These are phyloP conservation scores for Arothron firmamentum DNA, from an alignment of 2,113 vertebrate species.

Conservation along the genomic window DNA sequence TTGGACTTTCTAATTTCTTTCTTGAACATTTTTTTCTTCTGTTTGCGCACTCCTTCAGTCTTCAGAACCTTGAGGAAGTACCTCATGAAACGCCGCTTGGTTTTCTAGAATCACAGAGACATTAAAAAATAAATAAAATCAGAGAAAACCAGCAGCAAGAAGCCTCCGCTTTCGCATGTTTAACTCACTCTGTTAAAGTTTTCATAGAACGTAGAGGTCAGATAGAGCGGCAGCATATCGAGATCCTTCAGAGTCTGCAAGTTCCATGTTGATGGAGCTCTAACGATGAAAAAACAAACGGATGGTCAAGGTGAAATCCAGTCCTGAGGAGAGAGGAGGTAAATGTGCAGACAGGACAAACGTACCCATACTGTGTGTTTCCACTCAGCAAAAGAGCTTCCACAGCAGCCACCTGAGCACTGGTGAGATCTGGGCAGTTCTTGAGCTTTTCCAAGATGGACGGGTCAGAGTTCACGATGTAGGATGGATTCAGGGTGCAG, in stretches of 20 bases:
- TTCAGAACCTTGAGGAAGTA: conserved; percentile 32
- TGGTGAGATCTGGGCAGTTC: conserved; percentile 47
- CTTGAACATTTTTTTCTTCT: conserved; percentile 14
- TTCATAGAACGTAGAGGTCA: conserved; percentile 56
- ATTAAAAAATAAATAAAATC: not conserved
- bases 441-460: conserved; percentile 69
- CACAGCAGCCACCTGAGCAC: conserved; percentile 38
- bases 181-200: conserved; percentile 56
- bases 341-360: not conserved
- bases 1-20: conserved; percentile 14
- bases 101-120: conserved; percentile 42
- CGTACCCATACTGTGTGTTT: conserved; percentile 63
- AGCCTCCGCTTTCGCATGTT: not conserved
- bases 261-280: conserved; percentile 59
- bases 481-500: conserved; percentile 55
- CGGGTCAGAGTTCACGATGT: conserved; percentile 63
- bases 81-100: conserved; percentile 35
- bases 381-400: conserved; percentile 51
- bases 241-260: conserved; percentile 56
- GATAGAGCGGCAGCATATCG: conserved; percentile 57
- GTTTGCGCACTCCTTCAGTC: fast-evolving
- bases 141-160: not conserved
- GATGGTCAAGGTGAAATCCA: not conserved
- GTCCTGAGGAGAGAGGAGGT: not conserved
- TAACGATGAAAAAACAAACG: conserved; percentile 32